phyloP scores from a whole-genome alignment of 2,797 vertebrate species.

The Vireo griseus region DNA sequence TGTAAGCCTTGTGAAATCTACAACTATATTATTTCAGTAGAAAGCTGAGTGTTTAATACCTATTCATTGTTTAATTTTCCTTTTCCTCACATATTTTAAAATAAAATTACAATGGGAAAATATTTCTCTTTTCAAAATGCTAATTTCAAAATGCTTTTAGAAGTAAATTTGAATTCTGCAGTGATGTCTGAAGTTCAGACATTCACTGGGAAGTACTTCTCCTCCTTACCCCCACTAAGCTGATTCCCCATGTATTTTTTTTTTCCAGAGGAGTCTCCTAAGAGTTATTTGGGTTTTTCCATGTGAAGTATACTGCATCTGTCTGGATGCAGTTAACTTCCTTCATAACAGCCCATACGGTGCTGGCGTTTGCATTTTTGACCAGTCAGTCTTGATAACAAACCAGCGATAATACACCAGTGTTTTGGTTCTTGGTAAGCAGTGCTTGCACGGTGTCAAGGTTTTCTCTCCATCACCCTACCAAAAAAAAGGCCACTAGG shows the following conservation, averaged over 20 bases:
- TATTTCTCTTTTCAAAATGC: background rate
- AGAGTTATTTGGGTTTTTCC: background rate
- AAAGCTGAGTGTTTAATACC: background rate
- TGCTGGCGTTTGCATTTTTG: background rate
- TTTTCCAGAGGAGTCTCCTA: background rate
- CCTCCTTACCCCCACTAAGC: accelerated
- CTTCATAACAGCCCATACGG: background rate
- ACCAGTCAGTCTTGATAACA: background rate
- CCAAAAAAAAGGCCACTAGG: background rate
- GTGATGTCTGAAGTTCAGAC: background rate
- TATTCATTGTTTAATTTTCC: background rate
- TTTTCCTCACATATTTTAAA: background rate
- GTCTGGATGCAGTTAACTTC: background rate
- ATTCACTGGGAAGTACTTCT: background rate
- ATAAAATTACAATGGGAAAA: background rate
- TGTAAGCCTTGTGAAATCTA: background rate
- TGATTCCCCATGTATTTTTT: background rate
- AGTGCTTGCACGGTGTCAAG: background rate
- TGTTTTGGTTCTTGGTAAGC: background rate
- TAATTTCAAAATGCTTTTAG: background rate
- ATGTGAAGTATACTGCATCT: background rate
- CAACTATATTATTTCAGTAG: background rate
- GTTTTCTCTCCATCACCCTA: background rate
- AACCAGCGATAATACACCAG: background rate
- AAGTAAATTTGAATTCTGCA: background rate